These are phyloP conservation scores for Tachina lurida DNA, from an alignment of 2,888 invertebrate species.

Conservation along the genomic window DNA sequence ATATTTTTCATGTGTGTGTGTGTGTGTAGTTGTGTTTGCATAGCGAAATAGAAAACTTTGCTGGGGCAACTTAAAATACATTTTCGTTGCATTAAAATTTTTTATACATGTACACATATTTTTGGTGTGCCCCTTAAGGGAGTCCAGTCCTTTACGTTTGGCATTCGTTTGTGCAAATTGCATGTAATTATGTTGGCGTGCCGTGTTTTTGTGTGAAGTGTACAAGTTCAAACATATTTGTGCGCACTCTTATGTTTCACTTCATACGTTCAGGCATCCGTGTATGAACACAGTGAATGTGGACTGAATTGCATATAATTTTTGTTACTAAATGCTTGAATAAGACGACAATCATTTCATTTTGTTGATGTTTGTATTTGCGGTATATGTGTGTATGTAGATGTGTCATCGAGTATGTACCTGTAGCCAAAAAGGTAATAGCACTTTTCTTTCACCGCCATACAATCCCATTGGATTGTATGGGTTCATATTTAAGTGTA, in stretches of 20 bases:
- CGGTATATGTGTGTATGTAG: not conserved
- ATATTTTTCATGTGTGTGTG: not conserved
- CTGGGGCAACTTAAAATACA: slow-evolving; percentile 50
- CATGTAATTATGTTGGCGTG: slow-evolving; percentile 68
- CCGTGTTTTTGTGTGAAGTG: slow-evolving; percentile 60
- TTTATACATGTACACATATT: not conserved
- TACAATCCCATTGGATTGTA: slow-evolving; percentile 5
- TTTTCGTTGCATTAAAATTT: slow-evolving; percentile 31
- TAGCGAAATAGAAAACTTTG: slow-evolving; percentile 28
- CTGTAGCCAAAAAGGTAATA: slow-evolving; percentile 44
- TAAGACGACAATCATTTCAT: slow-evolving; percentile 56
- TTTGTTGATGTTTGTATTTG: slow-evolving; percentile 48
- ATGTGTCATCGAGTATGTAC: not conserved
- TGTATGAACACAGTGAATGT: not conserved
- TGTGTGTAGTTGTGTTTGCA: not conserved
- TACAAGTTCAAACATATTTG: slow-evolving; percentile 25
- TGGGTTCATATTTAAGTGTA: slow-evolving; percentile 39
- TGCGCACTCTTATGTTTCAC: slow-evolving; percentile 23
- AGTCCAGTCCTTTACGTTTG: slow-evolving; percentile 52
- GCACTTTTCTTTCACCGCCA: slow-evolving; percentile 32
- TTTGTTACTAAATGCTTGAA: slow-evolving; percentile 56
- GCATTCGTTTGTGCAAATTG: slow-evolving; percentile 70
- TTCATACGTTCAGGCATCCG: not conserved
- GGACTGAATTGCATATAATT: slow-evolving; percentile 23
- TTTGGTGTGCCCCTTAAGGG: slow-evolving; percentile 53